These are phyloP conservation scores for Apamea crenata DNA, from an alignment of 2,888 invertebrate species.

Conservation along the genomic window DNA sequence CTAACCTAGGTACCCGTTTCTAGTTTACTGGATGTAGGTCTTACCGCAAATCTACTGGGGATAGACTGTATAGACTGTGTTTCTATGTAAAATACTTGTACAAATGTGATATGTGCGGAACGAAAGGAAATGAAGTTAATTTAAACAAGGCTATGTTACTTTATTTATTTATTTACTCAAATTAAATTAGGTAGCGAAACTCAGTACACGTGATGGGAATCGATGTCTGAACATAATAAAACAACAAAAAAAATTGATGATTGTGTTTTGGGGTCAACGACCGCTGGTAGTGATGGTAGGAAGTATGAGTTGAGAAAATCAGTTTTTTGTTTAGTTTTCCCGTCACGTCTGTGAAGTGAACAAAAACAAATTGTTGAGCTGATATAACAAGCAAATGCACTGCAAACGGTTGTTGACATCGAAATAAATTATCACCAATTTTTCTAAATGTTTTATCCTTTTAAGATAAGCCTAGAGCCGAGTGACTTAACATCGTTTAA, in stretches of 20 bases:
- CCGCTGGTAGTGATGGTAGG: too few species aligned
- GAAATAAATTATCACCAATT: too few species aligned
- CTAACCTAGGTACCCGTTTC: conserved; percentile 39
- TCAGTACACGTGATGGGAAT: not conserved
- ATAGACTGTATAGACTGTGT: conserved; percentile 19
- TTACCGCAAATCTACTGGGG: conserved; percentile 48
- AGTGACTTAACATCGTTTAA: too few species aligned
- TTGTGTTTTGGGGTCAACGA: too few species aligned
- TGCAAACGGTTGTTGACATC: too few species aligned
- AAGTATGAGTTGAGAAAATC: too few species aligned
- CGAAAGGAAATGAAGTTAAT: not conserved
- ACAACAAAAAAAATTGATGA: not conserved
- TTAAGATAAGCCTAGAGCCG: too few species aligned
- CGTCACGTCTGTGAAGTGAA: too few species aligned
- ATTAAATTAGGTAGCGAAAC: not conserved
- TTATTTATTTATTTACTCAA: not conserved
- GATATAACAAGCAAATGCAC: too few species aligned
- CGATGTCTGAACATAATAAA: not conserved
- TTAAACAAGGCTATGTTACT: not conserved
- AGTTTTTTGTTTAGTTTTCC: too few species aligned
- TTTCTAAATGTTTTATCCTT: too few species aligned
- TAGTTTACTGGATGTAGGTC: conserved; percentile 38
- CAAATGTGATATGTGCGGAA: not conserved
- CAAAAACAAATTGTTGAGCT: too few species aligned
- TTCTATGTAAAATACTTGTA: conserved; percentile 26